Evolutionary conservation across 2,888 invertebrate species (phyloP).

Genomic region (Cephus spinipes): DNA sequence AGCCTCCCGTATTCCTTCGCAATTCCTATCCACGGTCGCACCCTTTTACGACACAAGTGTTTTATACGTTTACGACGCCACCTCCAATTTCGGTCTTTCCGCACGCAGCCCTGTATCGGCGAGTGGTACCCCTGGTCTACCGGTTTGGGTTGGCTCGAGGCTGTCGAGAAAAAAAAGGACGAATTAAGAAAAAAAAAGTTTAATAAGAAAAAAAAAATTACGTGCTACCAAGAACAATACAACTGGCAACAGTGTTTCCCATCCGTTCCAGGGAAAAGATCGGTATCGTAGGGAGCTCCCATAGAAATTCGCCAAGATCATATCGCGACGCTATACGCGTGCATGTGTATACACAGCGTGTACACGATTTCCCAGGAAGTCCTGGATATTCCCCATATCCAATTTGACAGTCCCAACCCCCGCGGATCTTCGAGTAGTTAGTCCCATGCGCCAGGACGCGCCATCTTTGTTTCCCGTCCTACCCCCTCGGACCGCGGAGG

Average conservation of each 20-base stretch:
- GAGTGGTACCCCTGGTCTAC: neutral
- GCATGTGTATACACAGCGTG: neutral
- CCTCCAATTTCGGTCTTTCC: conserved; percentile 25
- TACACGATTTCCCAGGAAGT: neutral
- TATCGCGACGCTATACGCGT: neutral
- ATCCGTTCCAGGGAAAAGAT: neutral
- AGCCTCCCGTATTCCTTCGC: neutral
- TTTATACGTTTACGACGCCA: conserved; percentile 41
- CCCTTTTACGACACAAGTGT: conserved; percentile 33
- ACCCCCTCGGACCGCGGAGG: neutral
- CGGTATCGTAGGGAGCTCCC: neutral
- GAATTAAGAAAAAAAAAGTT: neutral
- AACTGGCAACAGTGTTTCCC: neutral
- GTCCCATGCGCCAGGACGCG: neutral
- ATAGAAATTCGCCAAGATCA: neutral
- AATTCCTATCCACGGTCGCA: conserved; percentile 15
- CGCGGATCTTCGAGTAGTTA: neutral
- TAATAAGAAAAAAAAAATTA: neutral
- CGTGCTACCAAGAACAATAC: neutral
- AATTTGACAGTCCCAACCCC: neutral
- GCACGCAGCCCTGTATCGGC: neutral
- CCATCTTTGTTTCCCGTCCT: neutral
- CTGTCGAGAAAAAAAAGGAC: neutral
- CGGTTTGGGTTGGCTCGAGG: neutral
- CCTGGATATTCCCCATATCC: neutral